Evolutionary conservation across 2,797 vertebrate genomes (phyloP), one percentile per base, ranked within the genome.

Genomic region (Crocidura indochinensis): DNA sequence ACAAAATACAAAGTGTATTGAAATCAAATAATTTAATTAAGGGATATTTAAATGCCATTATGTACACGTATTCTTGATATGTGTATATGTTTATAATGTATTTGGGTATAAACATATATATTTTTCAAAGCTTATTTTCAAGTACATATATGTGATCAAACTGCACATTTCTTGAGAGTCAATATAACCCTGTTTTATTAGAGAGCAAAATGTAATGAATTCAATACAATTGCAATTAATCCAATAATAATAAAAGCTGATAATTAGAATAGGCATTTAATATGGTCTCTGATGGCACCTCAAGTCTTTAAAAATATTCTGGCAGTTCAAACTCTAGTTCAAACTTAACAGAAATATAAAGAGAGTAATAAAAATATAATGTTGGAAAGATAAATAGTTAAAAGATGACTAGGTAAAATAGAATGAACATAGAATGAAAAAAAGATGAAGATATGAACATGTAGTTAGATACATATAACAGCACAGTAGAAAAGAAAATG

Each of bases 11-110:
- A 6, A 62, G 2, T 62, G 22, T 17, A n/a, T 38, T 51, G 24
- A 75, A 78, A 77, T 51, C 27, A 87, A 86, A 94, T 60, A 20
- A 15, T 46, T 90, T 22, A 75, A 71, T 86, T 72, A 87, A 83
- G 5, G 19, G 2, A 79, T 15, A 29, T 1, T 78, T 71, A 90
- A 68, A 72, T 12, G n/a, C 5, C 26, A 24, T 68, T 29, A 71
- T 19, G 49, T 56, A 44, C 38, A 38, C 5, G 38, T 38, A 38
- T 38, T 38, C 24, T 2, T 3, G 27, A 68, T 3, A 27, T 7
- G 8, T 22, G 1, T 5, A 4, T 44, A 12, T 53, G 72, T 83
- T 51, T 85, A 22, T 46, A 79, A 53, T 17, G 11, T 64, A 10
- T 51, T 0, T 64, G 20, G 14, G 14, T 1, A 87, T 73, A 44